These are phyloP conservation scores for Dicyrtoma fusca DNA, from an alignment of 2,888 invertebrate species.

Conservation along the genomic window DNA sequence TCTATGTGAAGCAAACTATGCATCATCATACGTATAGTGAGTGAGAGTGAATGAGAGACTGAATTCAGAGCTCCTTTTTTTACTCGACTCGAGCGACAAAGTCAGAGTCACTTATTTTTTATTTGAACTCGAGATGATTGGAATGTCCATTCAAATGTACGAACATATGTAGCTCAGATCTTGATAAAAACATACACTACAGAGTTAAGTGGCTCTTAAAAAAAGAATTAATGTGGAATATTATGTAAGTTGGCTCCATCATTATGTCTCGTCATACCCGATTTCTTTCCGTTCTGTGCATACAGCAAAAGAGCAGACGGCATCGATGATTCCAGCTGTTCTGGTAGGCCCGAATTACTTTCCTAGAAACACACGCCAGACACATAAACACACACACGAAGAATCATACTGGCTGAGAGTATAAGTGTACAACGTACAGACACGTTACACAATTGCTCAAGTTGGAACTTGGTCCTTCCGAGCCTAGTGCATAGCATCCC, in stretches of 20 bases:
- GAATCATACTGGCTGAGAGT: no score
- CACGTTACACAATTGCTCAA: no score
- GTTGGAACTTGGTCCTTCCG: no score
- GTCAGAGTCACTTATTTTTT: background rate
- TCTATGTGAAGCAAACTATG: no score
- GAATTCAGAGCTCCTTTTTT: background rate
- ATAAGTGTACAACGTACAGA: no score
- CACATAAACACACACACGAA: no score
- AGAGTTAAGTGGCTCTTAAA: no score
- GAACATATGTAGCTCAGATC: background rate
- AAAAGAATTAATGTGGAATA: no score
- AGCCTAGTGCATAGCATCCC: no score
- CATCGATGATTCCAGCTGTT: constrained; percentile 86
- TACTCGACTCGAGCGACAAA: background rate
- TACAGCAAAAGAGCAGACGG: constrained; percentile 79
- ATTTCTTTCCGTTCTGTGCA: constrained; percentile 75
- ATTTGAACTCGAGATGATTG: no score
- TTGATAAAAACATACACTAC: no score
- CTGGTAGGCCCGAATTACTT: constrained; percentile 82
- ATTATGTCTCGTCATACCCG: constrained; percentile 61
- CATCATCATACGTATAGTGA: background rate
- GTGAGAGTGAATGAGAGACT: background rate
- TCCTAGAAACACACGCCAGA: constrained; percentile 64
- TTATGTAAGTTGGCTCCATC: no score
- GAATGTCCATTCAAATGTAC: constrained; percentile 3